Evolutionary conservation across 2,113 vertebrate genomes (phyloP), one percentile per base, ranked within the genome.

Genomic region (Cyanoderma ruficeps): DNA sequence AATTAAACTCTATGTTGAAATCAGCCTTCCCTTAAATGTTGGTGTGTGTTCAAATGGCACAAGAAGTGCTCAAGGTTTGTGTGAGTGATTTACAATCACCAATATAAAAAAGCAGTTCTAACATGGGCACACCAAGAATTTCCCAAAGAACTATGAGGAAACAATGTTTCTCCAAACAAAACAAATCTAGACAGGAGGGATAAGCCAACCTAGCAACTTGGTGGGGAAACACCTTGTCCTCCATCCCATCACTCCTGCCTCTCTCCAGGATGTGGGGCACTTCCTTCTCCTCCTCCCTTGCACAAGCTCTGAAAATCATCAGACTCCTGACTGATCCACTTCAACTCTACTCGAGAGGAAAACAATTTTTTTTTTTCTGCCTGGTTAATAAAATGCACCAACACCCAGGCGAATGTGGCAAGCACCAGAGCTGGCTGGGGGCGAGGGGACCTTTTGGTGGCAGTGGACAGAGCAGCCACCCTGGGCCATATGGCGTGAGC

Each of bases 401-500:
- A 23, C 13, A 7, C 13, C 39, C 19, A 67, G 50, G 33, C 20
- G 79, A 57, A 52, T 3, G 22, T 18, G 35, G 25, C 3, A 1
- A 78, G 25, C 17, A 17, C 30, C 69, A 52, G 63, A 60, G 46
- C 37, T 61, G 20, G 33, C 60, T 33, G 23, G 15, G 41, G 8
- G 6, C 0, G 0, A 68, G 19, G 2, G 31, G 41, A 87, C 46
- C 22, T 72, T 59, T 11, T 6, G 15, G 57, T 15, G 57, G 47
- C 88, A 50, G 52, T 1, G 16, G 53, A 31, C n/a, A 46, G 33
- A 83, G 63, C 2, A 1, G 10, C 28, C 14, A 28, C 24, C 21
- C 27, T 10, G 11, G 10, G 55, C 46, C 50, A n/a, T 1, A 2
- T 7, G 30, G 19, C 20, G 47, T 1, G 11, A 78, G 41, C 44